A percentile compares a stretch with the other conserved stretches of the same genome.
These are phyloP conservation scores for Pollenia amentaria DNA, from an alignment of 2,888 invertebrate genomes.

Conservation along the genomic window DNA sequence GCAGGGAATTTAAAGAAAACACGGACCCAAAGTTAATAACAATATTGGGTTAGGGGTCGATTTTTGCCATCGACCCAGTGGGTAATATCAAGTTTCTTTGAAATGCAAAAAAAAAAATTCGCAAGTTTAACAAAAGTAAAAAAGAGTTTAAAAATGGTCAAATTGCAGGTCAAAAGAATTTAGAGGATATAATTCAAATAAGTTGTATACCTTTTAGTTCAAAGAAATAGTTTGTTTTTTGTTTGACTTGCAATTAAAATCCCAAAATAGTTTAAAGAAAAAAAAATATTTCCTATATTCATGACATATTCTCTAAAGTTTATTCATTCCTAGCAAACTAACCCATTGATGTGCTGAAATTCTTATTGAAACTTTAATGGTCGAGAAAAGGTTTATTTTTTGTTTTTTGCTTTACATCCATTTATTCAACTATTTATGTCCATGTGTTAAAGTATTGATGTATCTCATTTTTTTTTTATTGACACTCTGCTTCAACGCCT, in stretches of 20 bases:
- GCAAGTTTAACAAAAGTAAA: too few relatives aligned
- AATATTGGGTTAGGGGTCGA: too few relatives aligned
- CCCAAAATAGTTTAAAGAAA: not conserved
- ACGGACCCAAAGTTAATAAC: too few relatives aligned
- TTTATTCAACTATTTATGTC: not conserved
- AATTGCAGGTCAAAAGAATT: too few relatives aligned
- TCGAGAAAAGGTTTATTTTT: conserved; percentile 4
- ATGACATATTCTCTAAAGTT: not conserved
- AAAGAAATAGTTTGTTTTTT: not conserved
- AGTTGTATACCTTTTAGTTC: not conserved
- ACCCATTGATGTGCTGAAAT: conserved; percentile 21
- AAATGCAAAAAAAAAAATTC: too few relatives aligned
- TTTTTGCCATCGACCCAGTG: too few relatives aligned
- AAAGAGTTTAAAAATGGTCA: too few relatives aligned
- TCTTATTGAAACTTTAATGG: conserved; percentile 35
- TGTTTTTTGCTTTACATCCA: not conserved
- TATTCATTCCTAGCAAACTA: not conserved
- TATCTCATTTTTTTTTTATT: conserved; percentile 46
- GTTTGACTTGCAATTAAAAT: conserved; percentile 1
- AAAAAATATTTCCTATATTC: not conserved
- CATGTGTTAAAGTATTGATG: conserved; percentile 33
- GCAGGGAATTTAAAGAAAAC: too few relatives aligned
- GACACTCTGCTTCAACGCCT: conserved; percentile 74
- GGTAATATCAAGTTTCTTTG: too few relatives aligned
- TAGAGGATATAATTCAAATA: too few relatives aligned